These are phyloP conservation scores for Tolypeutes matacus DNA, from an alignment of 2,797 vertebrate species.

Conservation along the genomic window DNA sequence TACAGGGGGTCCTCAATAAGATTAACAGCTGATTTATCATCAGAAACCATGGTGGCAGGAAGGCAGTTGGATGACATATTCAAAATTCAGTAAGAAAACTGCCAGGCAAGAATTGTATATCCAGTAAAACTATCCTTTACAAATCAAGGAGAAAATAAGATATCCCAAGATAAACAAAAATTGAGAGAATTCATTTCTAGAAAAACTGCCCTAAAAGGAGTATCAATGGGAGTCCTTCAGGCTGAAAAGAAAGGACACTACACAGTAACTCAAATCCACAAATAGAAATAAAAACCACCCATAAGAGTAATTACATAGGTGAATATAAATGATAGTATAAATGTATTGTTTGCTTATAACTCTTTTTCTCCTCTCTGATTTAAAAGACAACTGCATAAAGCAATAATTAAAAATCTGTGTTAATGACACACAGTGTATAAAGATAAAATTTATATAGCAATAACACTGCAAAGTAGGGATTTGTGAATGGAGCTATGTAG, in stretches of 20 bases:
- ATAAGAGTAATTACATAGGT: neutral
- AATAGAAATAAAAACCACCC: neutral
- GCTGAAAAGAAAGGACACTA: neutral
- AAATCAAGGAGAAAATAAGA: neutral
- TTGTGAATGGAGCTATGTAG: neutral
- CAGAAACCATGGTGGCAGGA: neutral
- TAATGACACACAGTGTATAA: neutral
- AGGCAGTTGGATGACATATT: neutral
- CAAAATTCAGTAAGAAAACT: neutral
- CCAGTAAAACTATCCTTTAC: neutral
- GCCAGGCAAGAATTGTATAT: neutral
- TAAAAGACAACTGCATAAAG: neutral
- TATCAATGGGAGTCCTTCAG: neutral
- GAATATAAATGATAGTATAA: neutral
- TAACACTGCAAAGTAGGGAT: neutral
- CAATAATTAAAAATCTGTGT: neutral
- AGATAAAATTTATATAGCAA: neutral
- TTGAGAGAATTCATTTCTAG: neutral
- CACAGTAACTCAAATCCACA: neutral
- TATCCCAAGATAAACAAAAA: neutral
- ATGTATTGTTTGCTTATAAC: neutral
- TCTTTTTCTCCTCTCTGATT: neutral
- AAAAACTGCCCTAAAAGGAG: neutral
- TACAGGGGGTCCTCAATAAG: neutral
- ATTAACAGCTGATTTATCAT: neutral